Conservation (phyloP, 1,140 invertebrate genomes). For the Macrotrachela quadricornifera region DNA sequence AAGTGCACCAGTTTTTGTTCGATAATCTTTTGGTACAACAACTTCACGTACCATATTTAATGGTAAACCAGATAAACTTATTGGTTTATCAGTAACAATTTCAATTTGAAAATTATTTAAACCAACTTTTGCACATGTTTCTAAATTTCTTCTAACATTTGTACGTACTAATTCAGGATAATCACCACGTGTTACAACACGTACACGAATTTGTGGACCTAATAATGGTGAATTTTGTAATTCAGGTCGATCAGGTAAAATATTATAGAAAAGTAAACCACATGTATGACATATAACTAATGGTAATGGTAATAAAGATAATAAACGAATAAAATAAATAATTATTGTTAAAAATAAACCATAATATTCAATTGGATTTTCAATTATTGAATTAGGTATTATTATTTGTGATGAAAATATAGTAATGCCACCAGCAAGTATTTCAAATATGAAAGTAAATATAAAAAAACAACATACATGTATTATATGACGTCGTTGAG, state of each 20-base stretch:
- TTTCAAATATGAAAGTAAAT: not conserved
- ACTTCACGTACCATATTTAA: constrained; percentile 45
- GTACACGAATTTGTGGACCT: constrained; percentile 79
- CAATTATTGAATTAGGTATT: not conserved
- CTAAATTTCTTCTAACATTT: constrained; percentile 68
- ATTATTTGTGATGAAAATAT: not conserved
- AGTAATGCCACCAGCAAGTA: not conserved
- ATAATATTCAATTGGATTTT: not conserved
- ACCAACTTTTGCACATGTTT: constrained; percentile 63
- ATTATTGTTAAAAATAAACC: constrained; percentile 6
- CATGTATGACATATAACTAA: constrained; percentile 44
- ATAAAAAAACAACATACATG: not conserved
- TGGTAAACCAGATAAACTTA: too few species aligned
- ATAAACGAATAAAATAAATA: constrained; percentile 13
- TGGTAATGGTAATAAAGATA: constrained; percentile 14
- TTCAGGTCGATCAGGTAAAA: constrained; percentile 72
- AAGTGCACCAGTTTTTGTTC: constrained; percentile 64
- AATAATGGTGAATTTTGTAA: constrained; percentile 62
- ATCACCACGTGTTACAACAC: constrained; percentile 80
- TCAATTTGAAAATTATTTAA: constrained; percentile 89
- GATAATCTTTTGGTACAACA: constrained; percentile 61
- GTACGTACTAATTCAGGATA: constrained; percentile 67
- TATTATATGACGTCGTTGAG: not conserved
- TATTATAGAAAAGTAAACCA: constrained; percentile 71
- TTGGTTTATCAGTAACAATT: constrained; percentile 74